Evolutionary conservation across 2,888 invertebrate genomes (phyloP).

Genomic region (Mactromeris polynyma): DNA sequence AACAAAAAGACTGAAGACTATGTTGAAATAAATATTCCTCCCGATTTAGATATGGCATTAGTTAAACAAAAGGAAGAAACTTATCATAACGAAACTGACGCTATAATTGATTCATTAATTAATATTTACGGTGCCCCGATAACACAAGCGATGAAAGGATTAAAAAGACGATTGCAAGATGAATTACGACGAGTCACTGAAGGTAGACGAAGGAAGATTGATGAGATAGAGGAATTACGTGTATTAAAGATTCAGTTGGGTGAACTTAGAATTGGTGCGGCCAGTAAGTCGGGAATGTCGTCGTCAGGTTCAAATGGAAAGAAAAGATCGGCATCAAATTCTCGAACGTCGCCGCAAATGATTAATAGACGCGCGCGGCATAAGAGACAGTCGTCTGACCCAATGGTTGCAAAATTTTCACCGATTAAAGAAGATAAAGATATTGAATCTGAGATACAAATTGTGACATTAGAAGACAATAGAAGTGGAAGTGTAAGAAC

Average conservation of each 20-base stretch:
- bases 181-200: slow-evolving; percentile 88
- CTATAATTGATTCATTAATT: slow-evolving; percentile 83
- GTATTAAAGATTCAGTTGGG: slow-evolving; percentile 85
- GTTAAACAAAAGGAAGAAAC: slow-evolving; percentile 52
- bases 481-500: slow-evolving; percentile 71
- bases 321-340: slow-evolving; percentile 63
- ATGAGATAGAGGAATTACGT: slow-evolving; percentile 87
- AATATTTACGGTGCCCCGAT: slow-evolving; percentile 85
- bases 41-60: slow-evolving; percentile 55
- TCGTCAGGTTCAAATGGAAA: slow-evolving; percentile 70
- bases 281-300: slow-evolving; percentile 65
- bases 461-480: slow-evolving; percentile 66
- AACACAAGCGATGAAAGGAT: slow-evolving; percentile 85
- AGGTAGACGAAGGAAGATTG: slow-evolving; percentile 86
- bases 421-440: slow-evolving; percentile 88
- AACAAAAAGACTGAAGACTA: slow-evolving; percentile 67
- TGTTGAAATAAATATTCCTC: slow-evolving; percentile 75
- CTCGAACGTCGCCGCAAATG: slow-evolving; percentile 84
- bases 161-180: slow-evolving; percentile 87
- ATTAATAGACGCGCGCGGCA: slow-evolving; percentile 86
- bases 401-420: slow-evolving; percentile 88
- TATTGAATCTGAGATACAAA: slow-evolving; percentile 87
- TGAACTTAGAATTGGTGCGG: slow-evolving; percentile 77
- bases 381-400: slow-evolving; percentile 89
- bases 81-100: slow-evolving; percentile 82